Evolutionary conservation across 1,140 invertebrate species (phyloP).

Genomic region (Ctenoplectra terminalis): DNA sequence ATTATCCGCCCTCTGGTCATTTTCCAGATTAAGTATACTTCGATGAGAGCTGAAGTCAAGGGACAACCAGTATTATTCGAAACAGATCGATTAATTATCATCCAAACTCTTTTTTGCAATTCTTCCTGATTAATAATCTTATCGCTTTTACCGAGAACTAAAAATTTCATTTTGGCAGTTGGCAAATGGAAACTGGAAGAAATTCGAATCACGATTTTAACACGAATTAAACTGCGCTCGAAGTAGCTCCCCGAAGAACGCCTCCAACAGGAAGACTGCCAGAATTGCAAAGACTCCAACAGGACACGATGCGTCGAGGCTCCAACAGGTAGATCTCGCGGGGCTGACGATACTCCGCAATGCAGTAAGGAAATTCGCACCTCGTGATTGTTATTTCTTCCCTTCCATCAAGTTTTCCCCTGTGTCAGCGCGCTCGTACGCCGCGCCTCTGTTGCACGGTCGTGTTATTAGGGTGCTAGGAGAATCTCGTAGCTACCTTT

Average conservation of each 20-base stretch:
- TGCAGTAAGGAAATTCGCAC: conserved; percentile 62
- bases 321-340: conserved; percentile 73
- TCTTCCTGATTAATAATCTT: no score
- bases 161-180: no score
- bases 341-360: conserved; percentile 65
- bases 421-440: conserved; percentile 28
- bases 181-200: not conserved
- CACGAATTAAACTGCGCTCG: conserved; percentile 41
- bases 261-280: conserved; percentile 47
- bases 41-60: not conserved
- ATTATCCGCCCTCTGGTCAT: conserved; percentile 69
- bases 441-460: conserved; percentile 27
- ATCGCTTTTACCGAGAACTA: no score
- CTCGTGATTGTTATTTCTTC: conserved; percentile 37
- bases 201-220: conserved; percentile 48
- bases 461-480: conserved; percentile 15
- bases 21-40: conserved; percentile 67
- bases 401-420: conserved; percentile 32
- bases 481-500: not conserved
- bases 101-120: not conserved
- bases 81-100: conserved; percentile 54
- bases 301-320: conserved; percentile 19
- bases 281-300: conserved; percentile 44
- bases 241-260: conserved; percentile 40
- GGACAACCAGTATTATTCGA: conserved; percentile 17